Evolutionary conservation across 1,140 invertebrate species (phyloP).

Genomic region (Chrysomallon squamiferum): DNA sequence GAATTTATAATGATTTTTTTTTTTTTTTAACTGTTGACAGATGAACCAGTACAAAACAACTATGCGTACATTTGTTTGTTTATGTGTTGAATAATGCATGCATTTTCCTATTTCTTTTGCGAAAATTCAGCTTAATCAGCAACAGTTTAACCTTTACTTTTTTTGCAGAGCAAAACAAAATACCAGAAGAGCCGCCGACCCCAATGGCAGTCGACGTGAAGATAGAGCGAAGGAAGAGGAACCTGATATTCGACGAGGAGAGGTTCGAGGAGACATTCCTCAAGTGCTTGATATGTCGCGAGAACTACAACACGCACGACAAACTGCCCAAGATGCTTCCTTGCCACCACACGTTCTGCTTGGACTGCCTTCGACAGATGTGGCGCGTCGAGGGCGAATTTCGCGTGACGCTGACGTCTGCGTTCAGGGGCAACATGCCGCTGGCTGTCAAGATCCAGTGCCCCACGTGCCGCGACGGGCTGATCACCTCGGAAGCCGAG

Average conservation of each 20-base stretch:
- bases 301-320: constrained; percentile 53
- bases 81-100: too few species aligned
- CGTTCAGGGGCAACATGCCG: constrained; percentile 49
- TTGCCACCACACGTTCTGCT: constrained; percentile 62
- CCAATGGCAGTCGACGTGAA: too few species aligned
- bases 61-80: too few species aligned
- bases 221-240: constrained; percentile 27
- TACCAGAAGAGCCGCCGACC: too few species aligned
- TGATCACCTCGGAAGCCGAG: constrained; percentile 77
- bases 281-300: constrained; percentile 58
- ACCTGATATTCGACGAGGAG: constrained; percentile 56
- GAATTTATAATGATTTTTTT: too few species aligned
- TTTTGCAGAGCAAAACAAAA: too few species aligned
- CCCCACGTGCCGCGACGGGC: constrained; percentile 91
- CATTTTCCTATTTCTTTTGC: too few species aligned
- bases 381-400: constrained; percentile 58
- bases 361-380: constrained; percentile 67
- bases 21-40: too few species aligned
- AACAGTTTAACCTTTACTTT: too few species aligned
- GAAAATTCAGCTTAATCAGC: too few species aligned
- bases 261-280: constrained; percentile 54
- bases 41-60: too few species aligned
- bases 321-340: constrained; percentile 59
- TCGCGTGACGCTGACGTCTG: constrained; percentile 49
- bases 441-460: constrained; percentile 58